These are phyloP conservation scores for Pyrochroa serraticornis DNA, from an alignment of 2,888 invertebrate genomes.

Conservation along the genomic window DNA sequence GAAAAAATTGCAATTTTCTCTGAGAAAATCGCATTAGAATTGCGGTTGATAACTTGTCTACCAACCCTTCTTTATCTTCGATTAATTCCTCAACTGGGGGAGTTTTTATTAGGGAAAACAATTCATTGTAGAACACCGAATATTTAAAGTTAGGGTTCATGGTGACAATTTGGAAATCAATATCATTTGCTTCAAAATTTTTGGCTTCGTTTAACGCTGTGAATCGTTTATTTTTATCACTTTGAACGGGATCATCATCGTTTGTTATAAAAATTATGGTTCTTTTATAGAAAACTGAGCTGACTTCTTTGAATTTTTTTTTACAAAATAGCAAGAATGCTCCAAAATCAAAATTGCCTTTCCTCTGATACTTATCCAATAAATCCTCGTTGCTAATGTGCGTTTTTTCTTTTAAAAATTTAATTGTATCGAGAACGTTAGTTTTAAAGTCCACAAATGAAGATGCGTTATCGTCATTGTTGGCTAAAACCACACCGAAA, in stretches of 20 bases:
- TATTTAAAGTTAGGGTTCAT: conserved; percentile 42
- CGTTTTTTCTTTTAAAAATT: conserved; percentile 38
- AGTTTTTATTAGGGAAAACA: conserved; percentile 37
- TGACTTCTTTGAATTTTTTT: conserved; percentile 43
- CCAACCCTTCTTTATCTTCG: conserved; percentile 41
- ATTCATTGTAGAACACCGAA: conserved; percentile 46
- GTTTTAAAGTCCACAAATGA: conserved; percentile 38
- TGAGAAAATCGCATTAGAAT: conserved; percentile 35
- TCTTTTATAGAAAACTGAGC: conserved; percentile 38
- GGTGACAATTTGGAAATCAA: conserved; percentile 42
- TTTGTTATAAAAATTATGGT: conserved; percentile 45
- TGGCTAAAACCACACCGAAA: conserved; percentile 43
- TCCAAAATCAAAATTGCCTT: conserved; percentile 40
- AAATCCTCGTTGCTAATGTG: conserved; percentile 35
- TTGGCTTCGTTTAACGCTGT: conserved; percentile 47
- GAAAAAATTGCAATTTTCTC: conserved; percentile 40
- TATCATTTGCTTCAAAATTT: conserved; percentile 41
- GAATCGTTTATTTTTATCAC: conserved; percentile 41
- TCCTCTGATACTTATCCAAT: conserved; percentile 36
- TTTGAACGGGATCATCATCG: conserved; percentile 44
- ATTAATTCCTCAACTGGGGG: conserved; percentile 36
- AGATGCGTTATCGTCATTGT: conserved; percentile 37
- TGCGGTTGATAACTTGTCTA: conserved; percentile 36
- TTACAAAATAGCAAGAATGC: conserved; percentile 44
- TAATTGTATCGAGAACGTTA: conserved; percentile 40